Base-by-base conservation (phyloP, 2,888 invertebrate genomes). In the Epinotia nisella region DNA sequence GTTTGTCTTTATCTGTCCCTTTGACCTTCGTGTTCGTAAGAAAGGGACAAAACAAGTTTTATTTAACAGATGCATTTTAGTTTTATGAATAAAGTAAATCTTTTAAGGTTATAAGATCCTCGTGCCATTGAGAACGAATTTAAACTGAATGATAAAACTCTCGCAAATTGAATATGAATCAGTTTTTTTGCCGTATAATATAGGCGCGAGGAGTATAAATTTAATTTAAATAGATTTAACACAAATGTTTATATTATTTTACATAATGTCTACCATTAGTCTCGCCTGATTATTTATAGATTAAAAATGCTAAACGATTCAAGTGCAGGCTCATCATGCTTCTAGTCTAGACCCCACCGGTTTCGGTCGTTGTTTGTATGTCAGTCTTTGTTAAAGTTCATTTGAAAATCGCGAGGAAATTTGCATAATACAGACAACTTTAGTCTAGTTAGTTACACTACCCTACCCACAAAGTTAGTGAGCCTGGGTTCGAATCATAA, bases 181-280 rank as follows among this genome's bases (percentile, higher is more conserved):
- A 29, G 11, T 5, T 5, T 24, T 24, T 56, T 56, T 19, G 24
- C 4, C 15, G 15, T 56, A 55, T 4, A 21, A 21, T 9, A 10
- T 19, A 19, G 17, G 4, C 11, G 35, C 55, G 21, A 55, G 21
- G 56, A 55, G 3, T 53, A 65, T 19, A 21, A 17, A 65, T 53
- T 55, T 17, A 59, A 24, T 51, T n/a, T 17, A 67, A 58, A 56
- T 45, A 15, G n/a, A 45, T 49, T 67, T 17, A 17, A 41, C 49
- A 51, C 19, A 51, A 59, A 69, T 69, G 35, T 69, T 53, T 60
- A 39, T 60, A 51, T 51, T 65, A 51, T 64, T 64, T 15, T 39
- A 21, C 21, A 24, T 21, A 58, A 64, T 58, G 56, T 39, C 58
- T n/a, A 35, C 35, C 64, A 64, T 71, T 58, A 64, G 39, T 51